phyloP scores from a whole-genome alignment of 1,140 invertebrate species.

The Elysia chlorotica region DNA sequence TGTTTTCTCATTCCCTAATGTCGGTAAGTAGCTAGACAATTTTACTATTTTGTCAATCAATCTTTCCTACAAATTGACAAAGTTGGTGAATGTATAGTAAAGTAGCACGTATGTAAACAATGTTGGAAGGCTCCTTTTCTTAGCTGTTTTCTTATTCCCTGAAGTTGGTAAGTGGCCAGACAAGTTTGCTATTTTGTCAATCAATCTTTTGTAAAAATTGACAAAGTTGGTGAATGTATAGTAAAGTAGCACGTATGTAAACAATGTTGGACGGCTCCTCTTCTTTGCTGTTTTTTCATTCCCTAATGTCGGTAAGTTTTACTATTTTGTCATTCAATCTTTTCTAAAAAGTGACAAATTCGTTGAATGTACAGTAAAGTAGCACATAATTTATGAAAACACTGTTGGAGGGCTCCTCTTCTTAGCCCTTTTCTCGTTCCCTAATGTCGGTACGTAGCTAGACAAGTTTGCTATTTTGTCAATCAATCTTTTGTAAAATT shows the following conservation, averaged over 20 bases:
- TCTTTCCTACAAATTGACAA: no score
- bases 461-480: no score
- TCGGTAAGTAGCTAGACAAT: no score
- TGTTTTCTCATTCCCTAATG: slow-evolving; percentile 58
- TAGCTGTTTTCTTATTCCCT: slow-evolving; percentile 60
- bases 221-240: no score
- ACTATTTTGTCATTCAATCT: no score
- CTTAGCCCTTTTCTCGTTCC: slow-evolving; percentile 59
- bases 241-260: slow-evolving; percentile 62
- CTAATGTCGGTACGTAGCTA: slow-evolving; percentile 43
- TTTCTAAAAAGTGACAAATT: no score
- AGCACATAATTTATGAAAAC: slow-evolving; percentile 61
- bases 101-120: slow-evolving; percentile 64
- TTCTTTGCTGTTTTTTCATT: slow-evolving; percentile 62
- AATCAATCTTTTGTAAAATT: no score
- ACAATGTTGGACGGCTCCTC: slow-evolving; percentile 58
- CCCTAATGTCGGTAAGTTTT: slow-evolving; percentile 46
- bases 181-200: no score
- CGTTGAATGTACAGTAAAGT: no score
- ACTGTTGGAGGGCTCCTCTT: slow-evolving; percentile 62
- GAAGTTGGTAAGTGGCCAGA: slow-evolving; percentile 38
- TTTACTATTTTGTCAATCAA: no score
- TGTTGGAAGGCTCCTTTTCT: slow-evolving; percentile 58
- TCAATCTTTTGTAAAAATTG: no score
- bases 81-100: no score